A percentile compares a stretch with the other conserved stretches of the same genome.
Evolutionary conservation across 2,888 invertebrate species (phyloP).

Genomic region (Macrosoma leucophasiata): DNA sequence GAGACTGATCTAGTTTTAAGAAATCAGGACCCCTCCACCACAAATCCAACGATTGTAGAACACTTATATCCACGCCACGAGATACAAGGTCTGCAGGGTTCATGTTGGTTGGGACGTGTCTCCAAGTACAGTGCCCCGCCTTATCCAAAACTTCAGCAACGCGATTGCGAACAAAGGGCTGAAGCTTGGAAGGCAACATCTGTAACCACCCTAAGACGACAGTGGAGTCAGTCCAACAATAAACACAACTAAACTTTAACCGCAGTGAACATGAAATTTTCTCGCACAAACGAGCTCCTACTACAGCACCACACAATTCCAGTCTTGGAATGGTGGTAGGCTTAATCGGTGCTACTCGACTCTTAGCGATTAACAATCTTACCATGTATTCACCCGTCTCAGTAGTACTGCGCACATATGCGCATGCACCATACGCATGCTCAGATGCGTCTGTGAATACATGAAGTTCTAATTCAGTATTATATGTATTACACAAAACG

Average conservation of each 20-base stretch:
- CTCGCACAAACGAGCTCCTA: slow-evolving; percentile 27
- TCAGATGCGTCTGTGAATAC: slow-evolving; percentile 31
- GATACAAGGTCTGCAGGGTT: slow-evolving; percentile 15
- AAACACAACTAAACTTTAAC: slow-evolving; percentile 5
- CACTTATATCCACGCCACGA: slow-evolving; percentile 4
- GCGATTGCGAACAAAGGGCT: too few species aligned
- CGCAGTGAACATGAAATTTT: slow-evolving; percentile 24
- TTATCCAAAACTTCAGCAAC: neutral
- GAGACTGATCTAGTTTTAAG: neutral
- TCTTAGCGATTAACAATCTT: slow-evolving; percentile 26
- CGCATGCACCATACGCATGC: slow-evolving; percentile 29
- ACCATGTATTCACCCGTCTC: slow-evolving; percentile 13
- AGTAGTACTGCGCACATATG: slow-evolving; percentile 24
- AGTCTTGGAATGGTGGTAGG: slow-evolving; percentile 30
- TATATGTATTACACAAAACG: slow-evolving; percentile 20
- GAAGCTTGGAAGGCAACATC: too few species aligned
- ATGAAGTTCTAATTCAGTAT: slow-evolving; percentile 23
- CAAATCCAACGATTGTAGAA: neutral
- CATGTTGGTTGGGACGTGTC: slow-evolving; percentile 4
- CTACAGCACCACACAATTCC: slow-evolving; percentile 31
- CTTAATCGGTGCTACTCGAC: slow-evolving; percentile 28
- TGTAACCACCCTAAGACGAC: too few species aligned
- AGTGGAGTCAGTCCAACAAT: slow-evolving; percentile 32
- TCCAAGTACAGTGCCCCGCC: slow-evolving; percentile 2
- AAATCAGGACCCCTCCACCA: slow-evolving; percentile 9